Base-by-base conservation (phyloP, 2,797 vertebrate species). In the Vespertilio murinus region DNA sequence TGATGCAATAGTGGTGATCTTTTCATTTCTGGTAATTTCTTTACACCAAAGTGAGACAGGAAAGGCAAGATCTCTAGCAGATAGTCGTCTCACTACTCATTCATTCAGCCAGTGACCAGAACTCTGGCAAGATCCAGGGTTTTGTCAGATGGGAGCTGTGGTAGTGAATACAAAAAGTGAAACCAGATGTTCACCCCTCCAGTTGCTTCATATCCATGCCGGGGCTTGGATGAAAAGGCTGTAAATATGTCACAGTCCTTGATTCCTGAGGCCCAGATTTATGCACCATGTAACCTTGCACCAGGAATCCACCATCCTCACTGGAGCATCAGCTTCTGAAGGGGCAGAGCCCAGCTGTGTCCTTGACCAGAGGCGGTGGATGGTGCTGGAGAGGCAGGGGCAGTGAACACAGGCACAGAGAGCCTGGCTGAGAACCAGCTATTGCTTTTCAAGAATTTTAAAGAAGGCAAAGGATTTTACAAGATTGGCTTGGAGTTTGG, bases 181-280 rank as follows among this genome's bases (percentile, higher is more conserved):
- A 98, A 98, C 97, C 98, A 98, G 98, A 98, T 98, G 98, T 98
- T 97, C 95, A 95, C 97, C 95, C 96, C 96, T 97, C 95, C 90
- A 28, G 97, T 98, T 97, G 97, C 96, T 98, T 98, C 97, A 95
- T 96, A 97, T 97, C 97, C 74, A 20, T 85, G 87, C 88, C 73
- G 54, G 78, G 88, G 61, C 82, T 85, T 54, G 88, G 93, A 94
- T 97, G 95, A 95, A 96, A 93, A 97, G 97, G 96, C 97, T 96
- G 94, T 98, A 98, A 98, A 98, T 98, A 96, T 97, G 97, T 98
- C 98, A 97, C 94, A 98, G 97, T 95, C 97, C 97, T 97, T 97
- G 97, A 97, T 97, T 96, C 91, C 95, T 3, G 65, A 97, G 94
- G 97, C 96, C 97, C 95, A 97, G 96, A 93, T 59, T 98, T 96